Evolutionary conservation across 2,888 invertebrate genomes (phyloP), one percentile per base, ranked within the genome.

Genomic region (Galerucella calmariensis): DNA sequence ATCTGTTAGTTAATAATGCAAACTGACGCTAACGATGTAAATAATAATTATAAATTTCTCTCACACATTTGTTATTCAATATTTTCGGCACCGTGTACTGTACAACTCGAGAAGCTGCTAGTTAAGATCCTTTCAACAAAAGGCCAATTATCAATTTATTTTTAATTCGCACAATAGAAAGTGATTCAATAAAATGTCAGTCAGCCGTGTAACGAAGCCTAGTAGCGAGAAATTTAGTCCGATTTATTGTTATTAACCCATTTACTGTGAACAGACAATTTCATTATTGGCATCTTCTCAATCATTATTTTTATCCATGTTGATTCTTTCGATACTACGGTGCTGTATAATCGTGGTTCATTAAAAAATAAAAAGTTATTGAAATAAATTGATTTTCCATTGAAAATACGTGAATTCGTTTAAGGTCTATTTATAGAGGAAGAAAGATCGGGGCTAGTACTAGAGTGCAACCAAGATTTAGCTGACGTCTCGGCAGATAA

Each of bases 1-100:
- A 6, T 10, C 8, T 46, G 63, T 63, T 63, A 63, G 41, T 44
- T 61, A 59, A 58, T 35, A 61, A 62, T 61, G 24, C 44, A 69
- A 41, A 69, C 35, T 20, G 24, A 24, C 48, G 27, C 69, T 69
- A 59, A 69, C 51, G 48, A 61, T 61, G 69, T 69, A 46, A n/a
- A n/a, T n/a, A 61, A 61, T 61, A 44, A 61, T 58, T 59, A 56
- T 56, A 67, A 69, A 46, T 69, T 69, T 69, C 69, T 69, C 69
- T 69, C 69, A 61, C 61, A 69, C 69, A 48, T 68, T 68, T 41
- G 27, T 44, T 58, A 68, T 44, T 62, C n/a, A 35, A 58, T 2
- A 9, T 53, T 67, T 69, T 69, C 61, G 61, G 48, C 61, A 56
- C 27, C 61, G 35, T n/a, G n/a, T n/a, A n/a, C n/a, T n/a, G n/a